Evolutionary conservation across 2,888 invertebrate genomes (phyloP), one percentile per base, ranked within the genome.

Genomic region (Ypsolopha sequella): DNA sequence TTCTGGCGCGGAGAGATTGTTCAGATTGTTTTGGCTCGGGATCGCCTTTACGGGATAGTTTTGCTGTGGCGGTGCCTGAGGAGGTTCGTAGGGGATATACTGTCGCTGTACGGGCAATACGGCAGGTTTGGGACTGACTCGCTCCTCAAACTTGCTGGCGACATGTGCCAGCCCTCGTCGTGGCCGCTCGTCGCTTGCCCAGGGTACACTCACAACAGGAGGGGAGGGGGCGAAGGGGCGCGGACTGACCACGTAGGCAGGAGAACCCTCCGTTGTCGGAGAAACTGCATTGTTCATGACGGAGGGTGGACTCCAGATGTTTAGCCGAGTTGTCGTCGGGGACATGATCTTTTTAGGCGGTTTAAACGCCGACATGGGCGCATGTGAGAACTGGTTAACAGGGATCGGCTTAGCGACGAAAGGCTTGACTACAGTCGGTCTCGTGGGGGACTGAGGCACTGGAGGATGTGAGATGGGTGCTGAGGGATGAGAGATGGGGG

Each of bases 341-440:
- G 78, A 86, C 35, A 66, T 65, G 53, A 76, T 76, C 58, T 76
- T 87, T 53, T 84, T 78, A 54, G 84, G 87, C 1, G 92, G 93
- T 58, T 91, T 90, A 64, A 94, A 94, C 4, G 92, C 93, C 8
- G 93, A 93, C 82, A 91, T 89, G 0, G 92, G 92, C 0, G 93
- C 93, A 67, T 94, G 93, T 33, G 91, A 92, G 63, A 94, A 93
- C 60, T 92, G 89, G 66, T 93, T 93, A 0, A 92, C 87, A 2
- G 89, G 89, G 43, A 89, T 75, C 8, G 90, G 90, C 65, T 90
- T 88, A 34, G 90, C 85, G 24, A 80, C 77, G 52, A 88, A 86
- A 43, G 87, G 86, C 58, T 88, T 80, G 36, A 76, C 67, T 53
- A 68, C 59, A 9, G 68, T 54, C 7, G 72, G 71, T 53, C 68